Conservation (phyloP, 64 coral and sea anemone genomes). For the Acropora tenuis region DNA sequence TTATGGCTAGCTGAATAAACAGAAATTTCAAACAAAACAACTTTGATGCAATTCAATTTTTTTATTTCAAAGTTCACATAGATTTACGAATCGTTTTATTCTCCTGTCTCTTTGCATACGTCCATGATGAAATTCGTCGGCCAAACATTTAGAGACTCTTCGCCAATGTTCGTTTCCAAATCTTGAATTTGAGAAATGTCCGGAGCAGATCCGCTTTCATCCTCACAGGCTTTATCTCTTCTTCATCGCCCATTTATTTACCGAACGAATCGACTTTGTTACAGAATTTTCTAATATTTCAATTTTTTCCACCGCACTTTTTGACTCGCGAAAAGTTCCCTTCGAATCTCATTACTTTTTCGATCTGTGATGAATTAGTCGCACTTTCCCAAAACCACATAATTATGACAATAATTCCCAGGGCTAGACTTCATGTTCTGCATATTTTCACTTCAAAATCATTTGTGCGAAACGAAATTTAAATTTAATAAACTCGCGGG, state of each 20-base stretch:
- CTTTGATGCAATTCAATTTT: too few species aligned
- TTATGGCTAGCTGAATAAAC: too few species aligned
- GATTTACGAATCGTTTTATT: too few species aligned
- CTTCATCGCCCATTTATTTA: constrained; percentile 23
- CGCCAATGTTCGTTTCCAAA: not conserved
- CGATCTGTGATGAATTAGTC: not conserved
- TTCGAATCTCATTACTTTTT: constrained; percentile 3
- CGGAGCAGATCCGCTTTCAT: not conserved
- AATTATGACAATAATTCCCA: constrained; percentile 13
- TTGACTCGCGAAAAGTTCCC: not conserved
- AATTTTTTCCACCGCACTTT: too few species aligned
- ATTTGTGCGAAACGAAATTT: not conserved
- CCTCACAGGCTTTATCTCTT: constrained; percentile 3
- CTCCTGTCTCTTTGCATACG: not conserved
- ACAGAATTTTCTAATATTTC: not conserved
- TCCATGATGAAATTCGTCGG: not conserved
- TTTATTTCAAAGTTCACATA: too few species aligned
- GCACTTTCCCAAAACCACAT: constrained; percentile 3
- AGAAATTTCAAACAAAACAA: too few species aligned
- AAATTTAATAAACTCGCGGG: too few species aligned
- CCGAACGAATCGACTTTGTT: not conserved
- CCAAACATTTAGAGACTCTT: constrained; percentile 20
- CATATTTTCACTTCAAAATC: not conserved
- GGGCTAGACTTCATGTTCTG: not conserved
- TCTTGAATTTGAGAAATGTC: not conserved